Conservation (phyloP, 2,113 vertebrate genomes). For the Sitta europaea region DNA sequence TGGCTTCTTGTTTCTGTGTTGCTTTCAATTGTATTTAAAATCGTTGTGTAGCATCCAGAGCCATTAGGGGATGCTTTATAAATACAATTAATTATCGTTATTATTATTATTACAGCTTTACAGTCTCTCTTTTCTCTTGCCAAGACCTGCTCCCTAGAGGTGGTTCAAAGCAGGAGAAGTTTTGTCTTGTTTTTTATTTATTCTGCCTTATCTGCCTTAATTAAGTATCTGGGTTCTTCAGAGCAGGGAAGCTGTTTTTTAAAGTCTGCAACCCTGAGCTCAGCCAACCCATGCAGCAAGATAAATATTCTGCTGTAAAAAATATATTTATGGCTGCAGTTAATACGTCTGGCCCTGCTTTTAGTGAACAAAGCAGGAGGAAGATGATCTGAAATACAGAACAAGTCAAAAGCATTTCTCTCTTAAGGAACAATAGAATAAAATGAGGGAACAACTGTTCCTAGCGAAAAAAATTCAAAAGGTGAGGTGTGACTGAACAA, state of each 20-base stretch:
- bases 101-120: constrained; percentile 45
- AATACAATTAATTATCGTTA: constrained; percentile 60
- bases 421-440: not conserved
- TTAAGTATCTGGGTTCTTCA: constrained; percentile 12
- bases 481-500: not conserved
- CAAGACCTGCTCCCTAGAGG: constrained; percentile 52
- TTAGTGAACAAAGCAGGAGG: not conserved
- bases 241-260: constrained; percentile 19
- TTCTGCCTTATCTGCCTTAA: constrained; percentile 48
- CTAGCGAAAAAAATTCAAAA: accelerated
- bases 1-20: not conserved
- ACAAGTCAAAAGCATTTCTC: not conserved
- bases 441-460: not conserved
- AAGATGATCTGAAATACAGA: not conserved
- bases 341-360: not conserved
- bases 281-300: not conserved
- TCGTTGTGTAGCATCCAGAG: not conserved
- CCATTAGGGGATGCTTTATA: constrained; percentile 24
- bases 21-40: not conserved
- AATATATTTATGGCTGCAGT: not conserved
- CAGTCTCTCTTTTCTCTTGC: constrained; percentile 50
- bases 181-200: constrained; percentile 52
- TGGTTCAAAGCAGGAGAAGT: constrained; percentile 48
- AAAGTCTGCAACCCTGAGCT: constrained; percentile 3
- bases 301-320: constrained; percentile 29